A percentile compares a stretch with the other conserved stretches of the same genome.
Conservation (phyloP, 2,888 invertebrate species). For the Trilocha varians region DNA sequence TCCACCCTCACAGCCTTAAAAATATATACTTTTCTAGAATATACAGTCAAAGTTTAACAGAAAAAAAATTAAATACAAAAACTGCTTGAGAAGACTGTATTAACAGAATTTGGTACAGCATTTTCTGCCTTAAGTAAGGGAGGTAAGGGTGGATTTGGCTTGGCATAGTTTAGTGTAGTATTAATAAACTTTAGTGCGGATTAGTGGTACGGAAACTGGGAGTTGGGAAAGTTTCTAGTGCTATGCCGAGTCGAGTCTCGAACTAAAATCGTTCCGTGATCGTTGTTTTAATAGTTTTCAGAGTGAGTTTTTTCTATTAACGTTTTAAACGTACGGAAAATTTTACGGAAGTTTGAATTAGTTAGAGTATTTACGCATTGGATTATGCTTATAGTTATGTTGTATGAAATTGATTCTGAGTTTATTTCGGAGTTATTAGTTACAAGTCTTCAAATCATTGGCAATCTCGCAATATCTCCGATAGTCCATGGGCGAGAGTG, state of each 20-base stretch:
- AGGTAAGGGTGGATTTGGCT: background rate
- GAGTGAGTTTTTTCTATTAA: conserved; percentile 10
- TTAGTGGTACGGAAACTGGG: conserved; percentile 36
- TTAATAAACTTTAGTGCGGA: conserved; percentile 43
- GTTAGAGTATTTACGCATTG: no score
- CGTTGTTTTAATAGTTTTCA: conserved; percentile 28
- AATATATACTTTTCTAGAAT: background rate
- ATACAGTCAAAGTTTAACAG: conserved; percentile 3
- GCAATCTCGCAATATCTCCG: no score
- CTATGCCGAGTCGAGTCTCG: conserved; percentile 34
- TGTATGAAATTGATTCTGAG: no score
- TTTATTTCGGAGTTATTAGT: no score
- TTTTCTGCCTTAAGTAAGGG: background rate
- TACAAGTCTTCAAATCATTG: no score
- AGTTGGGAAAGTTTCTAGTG: conserved; percentile 34
- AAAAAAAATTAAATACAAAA: conserved; percentile 11
- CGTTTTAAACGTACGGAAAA: background rate
- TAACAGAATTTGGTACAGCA: background rate
- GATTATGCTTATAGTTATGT: no score
- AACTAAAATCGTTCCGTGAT: conserved; percentile 40
- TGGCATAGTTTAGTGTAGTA: conserved; percentile 6
- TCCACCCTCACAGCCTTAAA: background rate
- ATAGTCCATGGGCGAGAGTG: no score
- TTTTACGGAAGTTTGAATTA: no score
- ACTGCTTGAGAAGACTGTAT: no score